Conservation (phyloP, 1,140 invertebrate species). For the Rhopalosiphum padi region DNA sequence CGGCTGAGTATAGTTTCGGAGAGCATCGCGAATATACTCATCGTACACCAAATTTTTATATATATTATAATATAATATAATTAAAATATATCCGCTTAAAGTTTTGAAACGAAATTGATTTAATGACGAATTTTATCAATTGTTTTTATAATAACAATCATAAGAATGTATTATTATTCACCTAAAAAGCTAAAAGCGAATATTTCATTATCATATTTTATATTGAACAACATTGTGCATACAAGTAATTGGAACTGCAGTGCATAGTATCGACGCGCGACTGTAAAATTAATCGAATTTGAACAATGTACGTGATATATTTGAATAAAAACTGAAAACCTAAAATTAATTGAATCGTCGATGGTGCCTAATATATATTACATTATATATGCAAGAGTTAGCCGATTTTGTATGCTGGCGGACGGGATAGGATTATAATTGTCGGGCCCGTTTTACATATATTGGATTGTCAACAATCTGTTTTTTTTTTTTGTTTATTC, state of each 20-base stretch:
- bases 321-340: neutral
- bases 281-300: neutral
- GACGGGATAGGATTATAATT: neutral
- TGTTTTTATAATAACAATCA: neutral
- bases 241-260: neutral
- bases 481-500: neutral
- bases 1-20: no score
- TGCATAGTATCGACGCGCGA: neutral
- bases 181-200: neutral
- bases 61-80: no score
- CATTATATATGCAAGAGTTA: slow-evolving; percentile 1
- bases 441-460: neutral
- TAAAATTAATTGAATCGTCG: slow-evolving; percentile 2
- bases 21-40: no score
- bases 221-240: neutral
- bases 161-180: neutral
- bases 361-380: neutral
- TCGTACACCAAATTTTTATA: no score
- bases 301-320: neutral
- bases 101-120: neutral
- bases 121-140: neutral
- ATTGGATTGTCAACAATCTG: neutral
- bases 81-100: neutral
- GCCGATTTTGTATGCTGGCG: neutral
- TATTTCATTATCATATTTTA: no score